A percentile compares a stretch with the other conserved stretches of the same genome.
Conservation (phyloP, 2,888 invertebrate genomes). For the Ellobium chinense region DNA sequence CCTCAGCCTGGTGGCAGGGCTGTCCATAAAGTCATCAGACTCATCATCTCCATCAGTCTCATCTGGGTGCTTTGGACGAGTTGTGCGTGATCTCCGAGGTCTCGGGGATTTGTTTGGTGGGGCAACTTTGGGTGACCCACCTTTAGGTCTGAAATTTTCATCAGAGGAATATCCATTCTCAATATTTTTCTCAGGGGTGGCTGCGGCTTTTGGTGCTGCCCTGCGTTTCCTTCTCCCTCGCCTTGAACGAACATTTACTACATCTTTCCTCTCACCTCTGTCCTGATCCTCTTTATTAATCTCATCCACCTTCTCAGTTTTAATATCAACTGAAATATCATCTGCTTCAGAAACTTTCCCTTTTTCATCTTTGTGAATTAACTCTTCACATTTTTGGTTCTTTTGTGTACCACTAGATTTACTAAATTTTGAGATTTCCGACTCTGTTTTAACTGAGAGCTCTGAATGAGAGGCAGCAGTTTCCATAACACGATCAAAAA, state of each 20-base stretch:
- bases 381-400: background rate
- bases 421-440: background rate
- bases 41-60: conserved; percentile 35
- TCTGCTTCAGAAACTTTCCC: background rate
- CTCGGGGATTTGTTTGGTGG: background rate
- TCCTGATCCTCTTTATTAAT: background rate
- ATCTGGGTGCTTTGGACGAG: conserved; percentile 13
- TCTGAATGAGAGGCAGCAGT: background rate
- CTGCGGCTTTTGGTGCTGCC: background rate
- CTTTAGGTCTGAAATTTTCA: conserved; percentile 45
- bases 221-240: conserved; percentile 26
- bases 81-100: background rate
- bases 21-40: conserved; percentile 10
- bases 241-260: background rate
- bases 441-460: background rate
- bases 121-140: background rate
- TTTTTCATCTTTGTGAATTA: background rate
- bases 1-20: conserved; percentile 5
- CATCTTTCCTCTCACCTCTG: conserved; percentile 6
- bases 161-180: conserved; percentile 41
- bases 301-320: background rate
- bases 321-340: background rate
- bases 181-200: background rate
- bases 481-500: conserved; percentile 31
- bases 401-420: background rate